Conservation (phyloP, 2,888 invertebrate species). For the Aspidiotus destructor region DNA sequence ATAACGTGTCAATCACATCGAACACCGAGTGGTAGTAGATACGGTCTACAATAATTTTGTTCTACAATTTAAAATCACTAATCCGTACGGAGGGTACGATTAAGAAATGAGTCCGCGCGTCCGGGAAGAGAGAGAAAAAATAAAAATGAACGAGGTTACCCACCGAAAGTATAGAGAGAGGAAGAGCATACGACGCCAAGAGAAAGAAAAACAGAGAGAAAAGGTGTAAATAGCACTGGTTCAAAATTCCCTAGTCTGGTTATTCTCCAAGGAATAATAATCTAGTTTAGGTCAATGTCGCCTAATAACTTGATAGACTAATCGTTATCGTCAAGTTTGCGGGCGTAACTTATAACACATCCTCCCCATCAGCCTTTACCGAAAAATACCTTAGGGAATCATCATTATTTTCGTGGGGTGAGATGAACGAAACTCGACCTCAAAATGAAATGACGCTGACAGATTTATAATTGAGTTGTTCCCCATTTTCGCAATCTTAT, state of each 20-base stretch:
- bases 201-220: too few relatives aligned
- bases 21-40: too few relatives aligned
- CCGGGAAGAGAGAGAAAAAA: too few relatives aligned
- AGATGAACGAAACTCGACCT: conserved; percentile 1
- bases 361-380: neutral
- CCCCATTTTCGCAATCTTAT: neutral
- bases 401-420: neutral
- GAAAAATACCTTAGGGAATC: neutral
- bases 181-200: too few relatives aligned
- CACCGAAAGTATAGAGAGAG: too few relatives aligned
- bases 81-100: too few relatives aligned
- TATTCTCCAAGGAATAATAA: neutral
- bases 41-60: too few relatives aligned
- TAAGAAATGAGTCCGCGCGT: too few relatives aligned
- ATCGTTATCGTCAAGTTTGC: conserved; percentile 2
- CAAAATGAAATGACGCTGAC: neutral
- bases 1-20: too few relatives aligned
- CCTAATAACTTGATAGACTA: neutral
- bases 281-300: neutral
- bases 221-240: too few relatives aligned
- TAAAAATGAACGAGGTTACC: too few relatives aligned
- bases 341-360: neutral
- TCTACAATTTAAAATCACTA: too few relatives aligned
- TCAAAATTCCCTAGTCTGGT: neutral
- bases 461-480: conserved; percentile 1